These are phyloP conservation scores for Sapayoa aenigma DNA, from an alignment of 2,113 vertebrate genomes.

Conservation along the genomic window DNA sequence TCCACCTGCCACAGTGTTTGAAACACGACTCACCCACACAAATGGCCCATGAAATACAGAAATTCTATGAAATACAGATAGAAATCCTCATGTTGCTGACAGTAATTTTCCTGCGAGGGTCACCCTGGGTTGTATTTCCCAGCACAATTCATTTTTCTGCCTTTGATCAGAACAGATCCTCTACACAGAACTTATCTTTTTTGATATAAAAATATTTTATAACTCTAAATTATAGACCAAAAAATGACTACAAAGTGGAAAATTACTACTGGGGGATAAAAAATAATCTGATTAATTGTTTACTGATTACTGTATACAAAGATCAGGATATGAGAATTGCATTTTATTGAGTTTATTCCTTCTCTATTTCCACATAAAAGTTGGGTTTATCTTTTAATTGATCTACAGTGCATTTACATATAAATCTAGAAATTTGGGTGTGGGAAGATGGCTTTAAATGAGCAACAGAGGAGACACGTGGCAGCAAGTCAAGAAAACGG, in stretches of 20 bases:
- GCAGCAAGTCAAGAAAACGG: neutral
- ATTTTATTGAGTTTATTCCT: slow-evolving; percentile 13
- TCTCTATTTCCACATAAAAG: neutral
- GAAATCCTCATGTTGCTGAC: rapidly evolving
- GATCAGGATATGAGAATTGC: neutral
- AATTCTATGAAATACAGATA: neutral
- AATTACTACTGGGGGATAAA: neutral
- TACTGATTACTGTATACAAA: slow-evolving; percentile 6
- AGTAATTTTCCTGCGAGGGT: rapidly evolving
- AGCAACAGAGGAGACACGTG: neutral
- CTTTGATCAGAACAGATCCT: neutral
- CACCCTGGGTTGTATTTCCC: neutral
- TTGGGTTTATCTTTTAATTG: slow-evolving; percentile 62
- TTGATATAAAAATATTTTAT: neutral
- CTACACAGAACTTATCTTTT: neutral
- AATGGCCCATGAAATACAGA: neutral
- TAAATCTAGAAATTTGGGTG: slow-evolving; percentile 20
- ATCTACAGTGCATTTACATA: slow-evolving; percentile 55
- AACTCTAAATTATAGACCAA: neutral
- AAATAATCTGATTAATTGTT: slow-evolving; percentile 12
- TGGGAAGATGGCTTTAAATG: neutral
- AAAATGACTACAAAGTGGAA: neutral
- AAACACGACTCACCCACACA: neutral
- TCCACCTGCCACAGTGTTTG: rapidly evolving
- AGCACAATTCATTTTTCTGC: rapidly evolving